A percentile compares a stretch with the other conserved stretches of the same genome.
Conservation (phyloP, 2,888 invertebrate species). For the Mantis religiosa region DNA sequence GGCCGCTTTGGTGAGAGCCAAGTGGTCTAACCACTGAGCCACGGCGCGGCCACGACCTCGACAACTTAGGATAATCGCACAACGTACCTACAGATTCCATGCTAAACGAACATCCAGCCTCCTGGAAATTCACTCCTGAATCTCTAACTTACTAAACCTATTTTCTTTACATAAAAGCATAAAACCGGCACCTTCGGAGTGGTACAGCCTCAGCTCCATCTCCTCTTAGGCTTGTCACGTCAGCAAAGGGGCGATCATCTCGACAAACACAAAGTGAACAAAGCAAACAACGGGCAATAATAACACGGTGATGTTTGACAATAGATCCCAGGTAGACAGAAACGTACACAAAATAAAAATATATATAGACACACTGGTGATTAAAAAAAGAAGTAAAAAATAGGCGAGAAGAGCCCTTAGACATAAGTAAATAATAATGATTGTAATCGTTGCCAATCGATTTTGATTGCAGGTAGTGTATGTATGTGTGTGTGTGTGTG, state of each 20-base stretch:
- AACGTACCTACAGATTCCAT: too few relatives aligned
- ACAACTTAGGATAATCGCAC: too few relatives aligned
- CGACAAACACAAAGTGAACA: not conserved
- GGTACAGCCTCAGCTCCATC: not conserved
- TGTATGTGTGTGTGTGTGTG: not conserved
- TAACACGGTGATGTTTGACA: not conserved
- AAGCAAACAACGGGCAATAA: not conserved
- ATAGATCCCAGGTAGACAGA: not conserved
- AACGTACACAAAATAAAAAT: not conserved
- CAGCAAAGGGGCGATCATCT: not conserved
- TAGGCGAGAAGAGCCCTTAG: not conserved
- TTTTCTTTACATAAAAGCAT: too few relatives aligned
- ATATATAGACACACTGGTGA: not conserved
- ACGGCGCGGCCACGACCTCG: too few relatives aligned
- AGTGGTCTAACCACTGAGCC: too few relatives aligned
- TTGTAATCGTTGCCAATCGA: not conserved
- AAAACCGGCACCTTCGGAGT: not conserved
- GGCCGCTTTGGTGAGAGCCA: too few relatives aligned
- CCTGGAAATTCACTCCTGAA: too few relatives aligned
- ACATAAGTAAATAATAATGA: constrained; percentile 3
- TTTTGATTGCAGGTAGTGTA: not conserved
- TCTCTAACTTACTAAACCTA: too few relatives aligned
- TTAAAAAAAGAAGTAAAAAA: not conserved
- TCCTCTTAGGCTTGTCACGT: not conserved
- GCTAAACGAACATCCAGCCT: too few relatives aligned